Conservation (phyloP, 2,888 invertebrate genomes). For the Saturnia pavonia region DNA sequence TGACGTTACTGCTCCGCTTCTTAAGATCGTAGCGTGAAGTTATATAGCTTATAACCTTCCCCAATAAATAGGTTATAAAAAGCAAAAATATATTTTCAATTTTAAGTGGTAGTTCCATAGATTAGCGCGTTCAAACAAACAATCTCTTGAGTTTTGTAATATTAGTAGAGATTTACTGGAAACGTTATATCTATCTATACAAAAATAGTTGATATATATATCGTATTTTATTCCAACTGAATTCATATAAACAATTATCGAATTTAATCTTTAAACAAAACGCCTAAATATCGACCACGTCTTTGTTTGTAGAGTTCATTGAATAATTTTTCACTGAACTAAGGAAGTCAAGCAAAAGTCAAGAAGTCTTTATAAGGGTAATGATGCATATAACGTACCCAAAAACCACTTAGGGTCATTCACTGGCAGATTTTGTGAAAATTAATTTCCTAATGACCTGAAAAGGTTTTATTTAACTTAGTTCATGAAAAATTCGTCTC, state of each 20-base stretch:
- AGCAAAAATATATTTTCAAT: too few relatives aligned
- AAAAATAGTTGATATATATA: too few relatives aligned
- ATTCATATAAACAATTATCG: not conserved
- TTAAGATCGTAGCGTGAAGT: too few relatives aligned
- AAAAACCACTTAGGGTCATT: slow-evolving; percentile 9
- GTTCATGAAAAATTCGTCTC: not conserved
- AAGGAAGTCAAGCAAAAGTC: slow-evolving; percentile 9
- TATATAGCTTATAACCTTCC: too few relatives aligned
- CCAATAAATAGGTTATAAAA: too few relatives aligned
- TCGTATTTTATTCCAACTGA: too few relatives aligned
- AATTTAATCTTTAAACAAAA: not conserved
- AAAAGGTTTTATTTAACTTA: not conserved
- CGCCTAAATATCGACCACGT: not conserved
- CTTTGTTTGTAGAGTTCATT: slow-evolving; percentile 11
- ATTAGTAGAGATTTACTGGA: too few relatives aligned
- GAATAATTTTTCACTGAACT: slow-evolving; percentile 9
- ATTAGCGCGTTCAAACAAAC: too few relatives aligned
- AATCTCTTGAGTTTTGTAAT: too few relatives aligned
- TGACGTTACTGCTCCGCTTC: too few relatives aligned
- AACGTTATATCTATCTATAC: too few relatives aligned
- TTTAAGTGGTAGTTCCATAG: too few relatives aligned
- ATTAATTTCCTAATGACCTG: not conserved
- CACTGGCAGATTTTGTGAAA: not conserved
- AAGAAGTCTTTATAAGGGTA: slow-evolving; percentile 14
- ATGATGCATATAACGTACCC: slow-evolving; percentile 12